Percentiles rank a stretch among this genome's conserved stretches.
These are phyloP conservation scores for Campaea margaritaria DNA, from an alignment of 2,888 invertebrate species.

Conservation along the genomic window DNA sequence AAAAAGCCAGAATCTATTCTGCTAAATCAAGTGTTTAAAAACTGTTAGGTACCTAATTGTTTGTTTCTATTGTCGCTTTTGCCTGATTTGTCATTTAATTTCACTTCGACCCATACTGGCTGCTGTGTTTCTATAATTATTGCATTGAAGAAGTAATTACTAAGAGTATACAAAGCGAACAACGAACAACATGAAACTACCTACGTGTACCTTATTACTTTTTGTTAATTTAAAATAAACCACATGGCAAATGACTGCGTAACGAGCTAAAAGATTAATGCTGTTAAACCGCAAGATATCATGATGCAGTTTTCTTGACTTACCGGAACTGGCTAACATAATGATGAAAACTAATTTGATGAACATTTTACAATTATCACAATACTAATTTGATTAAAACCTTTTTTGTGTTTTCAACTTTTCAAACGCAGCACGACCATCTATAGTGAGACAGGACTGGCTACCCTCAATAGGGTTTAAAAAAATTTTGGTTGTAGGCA, in stretches of 20 bases:
- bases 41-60: too few species aligned
- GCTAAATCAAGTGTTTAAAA: too few species aligned
- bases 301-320: slow-evolving; percentile 35
- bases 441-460: not conserved
- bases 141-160: too few species aligned
- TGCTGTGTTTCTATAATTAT: too few species aligned
- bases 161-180: too few species aligned
- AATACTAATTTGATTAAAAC: slow-evolving; percentile 1
- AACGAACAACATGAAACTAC: too few species aligned
- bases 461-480: slow-evolving; percentile 11
- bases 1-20: too few species aligned
- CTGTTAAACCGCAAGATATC: slow-evolving; percentile 23
- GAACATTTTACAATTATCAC: slow-evolving; percentile 43
- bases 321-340: slow-evolving; percentile 50
- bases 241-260: slow-evolving; percentile 23
- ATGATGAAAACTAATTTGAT: slow-evolving; percentile 44
- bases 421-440: not conserved
- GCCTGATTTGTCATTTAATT: too few species aligned
- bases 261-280: slow-evolving; percentile 20
- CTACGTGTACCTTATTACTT: not conserved
- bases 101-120: too few species aligned
- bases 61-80: too few species aligned
- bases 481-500: not conserved
- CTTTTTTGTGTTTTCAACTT: not conserved
- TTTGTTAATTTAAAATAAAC: slow-evolving; percentile 17